Evolutionary conservation across 2,888 invertebrate genomes (phyloP).

Genomic region (Melinopterus prodromus): DNA sequence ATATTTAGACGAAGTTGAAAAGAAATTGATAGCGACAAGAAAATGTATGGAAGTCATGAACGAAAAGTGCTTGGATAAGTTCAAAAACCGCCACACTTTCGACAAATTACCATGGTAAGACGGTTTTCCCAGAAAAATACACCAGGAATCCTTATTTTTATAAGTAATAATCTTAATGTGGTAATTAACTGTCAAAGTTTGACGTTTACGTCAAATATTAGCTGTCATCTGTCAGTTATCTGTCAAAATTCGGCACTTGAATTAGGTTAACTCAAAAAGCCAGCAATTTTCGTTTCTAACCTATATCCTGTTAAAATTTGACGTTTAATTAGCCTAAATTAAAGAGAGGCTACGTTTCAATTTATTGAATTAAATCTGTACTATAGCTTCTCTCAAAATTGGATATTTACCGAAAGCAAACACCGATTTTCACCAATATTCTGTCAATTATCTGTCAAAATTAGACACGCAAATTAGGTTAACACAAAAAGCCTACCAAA

Average conservation of each 20-base stretch:
- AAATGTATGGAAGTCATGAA: constrained; percentile 44
- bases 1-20: constrained; percentile 41
- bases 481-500: no score
- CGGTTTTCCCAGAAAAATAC: not conserved
- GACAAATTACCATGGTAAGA: constrained; percentile 34
- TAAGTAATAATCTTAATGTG: not conserved
- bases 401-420: no score
- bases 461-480: no score
- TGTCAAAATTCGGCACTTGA: not conserved
- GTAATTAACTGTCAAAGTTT: not conserved
- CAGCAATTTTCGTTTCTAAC: no score
- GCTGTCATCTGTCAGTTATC: not conserved
- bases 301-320: no score
- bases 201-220: not conserved
- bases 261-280: no score
- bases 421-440: no score
- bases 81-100: constrained; percentile 31
- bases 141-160: not conserved
- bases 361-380: no score
- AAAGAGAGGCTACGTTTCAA: no score
- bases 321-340: no score
- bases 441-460: no score
- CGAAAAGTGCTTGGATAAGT: constrained; percentile 39
- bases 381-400: no score
- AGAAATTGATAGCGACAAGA: constrained; percentile 42